These are phyloP conservation scores for Anagrus nilaparvatae DNA, from an alignment of 1,140 invertebrate genomes.

Conservation along the genomic window DNA sequence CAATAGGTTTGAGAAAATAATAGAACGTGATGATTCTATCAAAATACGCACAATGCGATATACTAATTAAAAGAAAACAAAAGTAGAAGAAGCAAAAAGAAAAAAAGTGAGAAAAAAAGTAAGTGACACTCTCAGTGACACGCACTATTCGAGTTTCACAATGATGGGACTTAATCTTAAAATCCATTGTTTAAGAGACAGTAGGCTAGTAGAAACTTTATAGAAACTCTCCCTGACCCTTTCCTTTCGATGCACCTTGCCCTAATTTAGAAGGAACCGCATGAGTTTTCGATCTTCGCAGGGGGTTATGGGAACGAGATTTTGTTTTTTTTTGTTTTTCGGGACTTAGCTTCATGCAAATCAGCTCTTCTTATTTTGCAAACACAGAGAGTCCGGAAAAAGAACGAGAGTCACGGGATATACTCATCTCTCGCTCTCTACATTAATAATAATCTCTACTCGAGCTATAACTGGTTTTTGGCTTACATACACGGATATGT, in stretches of 20 bases:
- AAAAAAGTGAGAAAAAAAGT: not conserved
- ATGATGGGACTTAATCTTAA: constrained; percentile 12
- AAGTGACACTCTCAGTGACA: not conserved
- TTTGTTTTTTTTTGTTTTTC: no score
- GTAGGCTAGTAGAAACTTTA: no score
- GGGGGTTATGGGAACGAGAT: constrained; percentile 8
- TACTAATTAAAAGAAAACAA: not conserved
- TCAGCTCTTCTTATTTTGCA: constrained; percentile 8
- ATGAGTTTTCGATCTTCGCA: constrained; percentile 3
- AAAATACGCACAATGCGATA: no score
- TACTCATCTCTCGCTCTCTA: constrained; percentile 1
- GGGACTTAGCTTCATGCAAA: constrained; percentile 14
- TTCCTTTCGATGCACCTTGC: not conserved
- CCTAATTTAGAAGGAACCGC: no score
- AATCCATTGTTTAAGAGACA: constrained; percentile 1
- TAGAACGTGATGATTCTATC: no score
- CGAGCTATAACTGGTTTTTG: constrained; percentile 10
- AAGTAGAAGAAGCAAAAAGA: not conserved
- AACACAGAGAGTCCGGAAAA: constrained; percentile 7
- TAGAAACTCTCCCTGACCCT: not conserved
- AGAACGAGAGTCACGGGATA: constrained; percentile 7
- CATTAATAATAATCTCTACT: constrained; percentile 1
- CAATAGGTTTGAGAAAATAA: no score
- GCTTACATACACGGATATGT: constrained; percentile 9
- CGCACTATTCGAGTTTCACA: no score